Conservation (phyloP, 2,888 invertebrate species). For the Strigamia transsilvanica region DNA sequence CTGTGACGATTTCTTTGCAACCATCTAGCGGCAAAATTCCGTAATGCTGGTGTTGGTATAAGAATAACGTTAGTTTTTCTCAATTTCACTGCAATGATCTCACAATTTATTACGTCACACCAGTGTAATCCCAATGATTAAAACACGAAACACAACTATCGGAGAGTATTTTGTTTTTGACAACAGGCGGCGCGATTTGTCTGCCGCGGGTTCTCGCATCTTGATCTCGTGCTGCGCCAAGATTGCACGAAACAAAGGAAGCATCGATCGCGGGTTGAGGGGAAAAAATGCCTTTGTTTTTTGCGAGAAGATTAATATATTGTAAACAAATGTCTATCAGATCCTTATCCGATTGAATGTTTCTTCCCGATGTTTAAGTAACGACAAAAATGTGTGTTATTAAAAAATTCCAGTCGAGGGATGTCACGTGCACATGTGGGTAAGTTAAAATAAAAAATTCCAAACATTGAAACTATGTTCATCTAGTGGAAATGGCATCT, state of each 20-base stretch:
- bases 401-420: conserved; percentile 23
- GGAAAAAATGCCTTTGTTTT: conserved; percentile 7
- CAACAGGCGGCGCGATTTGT: neutral
- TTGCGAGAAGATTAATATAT: neutral
- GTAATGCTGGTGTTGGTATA: neutral
- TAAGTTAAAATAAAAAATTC: neutral
- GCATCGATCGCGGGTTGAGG: conserved; percentile 15
- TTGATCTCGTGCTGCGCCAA: neutral
- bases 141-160: neutral
- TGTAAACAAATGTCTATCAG: conserved; percentile 16
- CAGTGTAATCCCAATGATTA: neutral
- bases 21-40: neutral
- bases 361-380: neutral
- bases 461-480: conserved; percentile 23
- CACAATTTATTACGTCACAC: neutral
- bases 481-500: conserved; percentile 26
- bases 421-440: neutral
- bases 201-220: neutral
- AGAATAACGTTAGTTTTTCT: neutral
- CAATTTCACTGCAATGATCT: neutral
- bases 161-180: neutral
- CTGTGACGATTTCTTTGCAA: neutral
- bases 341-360: neutral
- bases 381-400: neutral
- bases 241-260: neutral